These are phyloP conservation scores for Hestina assimilis DNA, from an alignment of 1,140 invertebrate genomes.

Conservation along the genomic window DNA sequence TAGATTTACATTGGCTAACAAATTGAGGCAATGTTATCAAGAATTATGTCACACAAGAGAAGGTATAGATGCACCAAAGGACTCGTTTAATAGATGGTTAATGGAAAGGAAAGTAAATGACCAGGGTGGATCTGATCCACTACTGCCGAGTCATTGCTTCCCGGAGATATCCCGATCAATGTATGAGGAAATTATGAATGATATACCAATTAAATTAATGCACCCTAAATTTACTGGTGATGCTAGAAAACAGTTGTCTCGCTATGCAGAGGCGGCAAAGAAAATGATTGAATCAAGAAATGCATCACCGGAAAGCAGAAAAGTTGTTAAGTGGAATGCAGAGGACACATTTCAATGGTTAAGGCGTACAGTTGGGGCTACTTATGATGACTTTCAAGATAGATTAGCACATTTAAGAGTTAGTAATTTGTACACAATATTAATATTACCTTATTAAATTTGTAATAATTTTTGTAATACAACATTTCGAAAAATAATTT, in stretches of 20 bases:
- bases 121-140: constrained; percentile 88
- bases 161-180: constrained; percentile 96
- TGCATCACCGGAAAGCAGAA: constrained; percentile 94
- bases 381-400: constrained; percentile 97
- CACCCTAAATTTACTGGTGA: constrained; percentile 97
- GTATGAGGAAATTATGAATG: constrained; percentile 99
- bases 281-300: constrained; percentile 96
- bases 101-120: constrained; percentile 97
- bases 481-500: too few relatives aligned
- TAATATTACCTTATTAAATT: background rate
- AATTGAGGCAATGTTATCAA: constrained; percentile 94
- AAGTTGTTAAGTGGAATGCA: constrained; percentile 99
- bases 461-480: background rate
- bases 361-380: constrained; percentile 94
- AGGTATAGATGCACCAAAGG: constrained; percentile 95
- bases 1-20: constrained; percentile 87
- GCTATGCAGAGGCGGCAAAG: constrained; percentile 97
- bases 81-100: constrained; percentile 97
- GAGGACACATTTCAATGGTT: constrained; percentile 98
- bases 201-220: constrained; percentile 97
- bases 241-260: constrained; percentile 95
- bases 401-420: constrained; percentile 84
- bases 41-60: constrained; percentile 96
- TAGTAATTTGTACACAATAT: constrained; percentile 30
- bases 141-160: constrained; percentile 94